A percentile compares a stretch with the other conserved stretches of the same genome.
Evolutionary conservation across 2,113 vertebrate genomes (phyloP).

Genomic region (Rhagologus leucostigma): DNA sequence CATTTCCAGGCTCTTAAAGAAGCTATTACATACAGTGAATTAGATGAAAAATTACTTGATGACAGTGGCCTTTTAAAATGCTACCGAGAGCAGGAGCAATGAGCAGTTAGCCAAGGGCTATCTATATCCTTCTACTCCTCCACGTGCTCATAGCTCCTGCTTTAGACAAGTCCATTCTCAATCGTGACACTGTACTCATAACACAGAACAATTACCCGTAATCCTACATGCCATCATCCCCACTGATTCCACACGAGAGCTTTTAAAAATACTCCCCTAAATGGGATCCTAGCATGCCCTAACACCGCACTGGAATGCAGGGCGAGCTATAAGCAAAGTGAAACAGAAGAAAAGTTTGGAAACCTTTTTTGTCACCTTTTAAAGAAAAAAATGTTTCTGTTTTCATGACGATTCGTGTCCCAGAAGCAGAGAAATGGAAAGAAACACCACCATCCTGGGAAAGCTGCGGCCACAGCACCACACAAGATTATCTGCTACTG

Average conservation of each 20-base stretch:
- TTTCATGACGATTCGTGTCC: neutral
- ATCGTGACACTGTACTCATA: neutral
- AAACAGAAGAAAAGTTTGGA: neutral
- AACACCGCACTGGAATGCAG: neutral
- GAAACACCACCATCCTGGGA: neutral
- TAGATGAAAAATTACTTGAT: slow-evolving; percentile 55
- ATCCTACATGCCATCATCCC: neutral
- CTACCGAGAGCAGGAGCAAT: neutral
- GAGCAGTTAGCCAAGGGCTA: slow-evolving; percentile 11
- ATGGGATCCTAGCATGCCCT: neutral
- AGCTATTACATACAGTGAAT: slow-evolving; percentile 14
- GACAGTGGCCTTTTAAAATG: slow-evolving; percentile 36
- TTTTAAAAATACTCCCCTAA: slow-evolving; percentile 16
- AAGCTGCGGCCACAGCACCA: neutral
- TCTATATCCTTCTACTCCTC: neutral
- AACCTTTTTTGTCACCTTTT: neutral
- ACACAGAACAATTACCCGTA: neutral
- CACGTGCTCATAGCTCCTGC: neutral
- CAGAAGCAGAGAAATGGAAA: neutral
- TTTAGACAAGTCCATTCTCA: slow-evolving; percentile 9
- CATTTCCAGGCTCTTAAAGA: slow-evolving; percentile 39
- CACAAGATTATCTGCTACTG: neutral
- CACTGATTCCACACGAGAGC: neutral
- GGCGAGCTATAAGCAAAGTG: neutral
- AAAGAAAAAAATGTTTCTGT: neutral